phyloP scores from a whole-genome alignment of 1,140 invertebrate genomes.

The Ceratina australensis region DNA sequence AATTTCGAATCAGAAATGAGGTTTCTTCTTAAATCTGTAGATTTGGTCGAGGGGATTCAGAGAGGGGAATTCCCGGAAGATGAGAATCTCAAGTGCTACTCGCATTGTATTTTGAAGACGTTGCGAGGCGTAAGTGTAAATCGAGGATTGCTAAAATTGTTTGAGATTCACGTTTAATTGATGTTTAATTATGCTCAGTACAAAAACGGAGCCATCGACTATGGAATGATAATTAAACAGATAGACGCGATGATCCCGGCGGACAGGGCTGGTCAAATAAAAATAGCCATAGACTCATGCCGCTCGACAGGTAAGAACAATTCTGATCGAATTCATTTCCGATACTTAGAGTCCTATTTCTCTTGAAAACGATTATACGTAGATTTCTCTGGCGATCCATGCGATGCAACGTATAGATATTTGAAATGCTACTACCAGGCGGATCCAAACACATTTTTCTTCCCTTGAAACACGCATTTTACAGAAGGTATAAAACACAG shows the following conservation, averaged over 20 bases:
- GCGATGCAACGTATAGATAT: slow-evolving; percentile 36
- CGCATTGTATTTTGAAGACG: slow-evolving; percentile 55
- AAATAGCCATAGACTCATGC: slow-evolving; percentile 18
- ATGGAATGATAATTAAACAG: slow-evolving; percentile 47
- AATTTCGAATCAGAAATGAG: not conserved
- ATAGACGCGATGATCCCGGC: slow-evolving; percentile 45
- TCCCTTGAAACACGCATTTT: slow-evolving; percentile 29
- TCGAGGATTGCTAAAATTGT: too few relatives aligned
- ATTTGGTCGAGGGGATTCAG: slow-evolving; percentile 18
- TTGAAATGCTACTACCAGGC: slow-evolving; percentile 42
- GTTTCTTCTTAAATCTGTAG: slow-evolving; percentile 7
- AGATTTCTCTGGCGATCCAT: slow-evolving; percentile 38
- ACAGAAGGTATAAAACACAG: too few relatives aligned
- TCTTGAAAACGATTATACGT: not conserved
- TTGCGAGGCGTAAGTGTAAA: slow-evolving; percentile 57
- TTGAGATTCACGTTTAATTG: not conserved
- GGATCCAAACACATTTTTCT: slow-evolving; percentile 47
- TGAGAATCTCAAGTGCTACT: slow-evolving; percentile 53
- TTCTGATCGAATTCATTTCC: too few relatives aligned
- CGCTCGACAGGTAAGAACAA: slow-evolving; percentile 26
- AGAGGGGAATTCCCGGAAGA: slow-evolving; percentile 55
- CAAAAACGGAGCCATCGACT: slow-evolving; percentile 42
- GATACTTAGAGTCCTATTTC: too few relatives aligned
- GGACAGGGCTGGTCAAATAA: slow-evolving; percentile 23
- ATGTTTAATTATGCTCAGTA: slow-evolving; percentile 16